Evolutionary conservation across 2,888 invertebrate genomes (phyloP), one percentile per base, ranked within the genome.

Genomic region (Agrochola lota): DNA sequence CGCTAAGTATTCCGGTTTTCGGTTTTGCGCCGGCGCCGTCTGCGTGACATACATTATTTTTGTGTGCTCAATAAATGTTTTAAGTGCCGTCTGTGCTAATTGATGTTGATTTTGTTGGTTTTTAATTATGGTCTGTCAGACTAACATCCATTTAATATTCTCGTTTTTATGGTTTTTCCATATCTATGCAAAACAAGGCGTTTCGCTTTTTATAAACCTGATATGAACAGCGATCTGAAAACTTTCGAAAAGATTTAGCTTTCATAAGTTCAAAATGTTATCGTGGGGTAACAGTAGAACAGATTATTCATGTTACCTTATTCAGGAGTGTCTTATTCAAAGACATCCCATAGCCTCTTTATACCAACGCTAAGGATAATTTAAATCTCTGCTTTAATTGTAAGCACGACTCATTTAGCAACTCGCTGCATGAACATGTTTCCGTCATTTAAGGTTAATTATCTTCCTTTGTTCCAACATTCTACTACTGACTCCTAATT

Each of bases 1-100:
- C 83, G 86, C 84, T 84, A 84, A 84, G 84, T 70, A 84, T 73
- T 75, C 84, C 74, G 86, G 84, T 86, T 86, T 69, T 75, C 30
- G 35, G 46, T 75, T 79, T 43, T 86, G 84, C 84, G 84, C 86
- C 78, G 84, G 84, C 84, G 82, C 82, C 85, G 84, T 72, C 69
- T 73, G 23, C 60, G 26, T 86, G 84, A 75, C 87, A 79, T 74
- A 75, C 57, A 79, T 86, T 79, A 84, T 79, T 74, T 82, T 75
- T 60, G 69, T 86, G 86, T 72, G 71, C 84, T 68, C 74, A 72
- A 75, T 84, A 71, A 74, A 64, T 64, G 52, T 66, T 55, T 52
- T 74, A 72, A 68, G n/a, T 60, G 63, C 46, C 68, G 43, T 71
- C 26, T 62, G 43, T 30, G 66, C 63, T 81, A 85, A 81, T 71